These are phyloP conservation scores for Drosophila watanabei DNA, from an alignment of 1,140 invertebrate species.

Conservation along the genomic window DNA sequence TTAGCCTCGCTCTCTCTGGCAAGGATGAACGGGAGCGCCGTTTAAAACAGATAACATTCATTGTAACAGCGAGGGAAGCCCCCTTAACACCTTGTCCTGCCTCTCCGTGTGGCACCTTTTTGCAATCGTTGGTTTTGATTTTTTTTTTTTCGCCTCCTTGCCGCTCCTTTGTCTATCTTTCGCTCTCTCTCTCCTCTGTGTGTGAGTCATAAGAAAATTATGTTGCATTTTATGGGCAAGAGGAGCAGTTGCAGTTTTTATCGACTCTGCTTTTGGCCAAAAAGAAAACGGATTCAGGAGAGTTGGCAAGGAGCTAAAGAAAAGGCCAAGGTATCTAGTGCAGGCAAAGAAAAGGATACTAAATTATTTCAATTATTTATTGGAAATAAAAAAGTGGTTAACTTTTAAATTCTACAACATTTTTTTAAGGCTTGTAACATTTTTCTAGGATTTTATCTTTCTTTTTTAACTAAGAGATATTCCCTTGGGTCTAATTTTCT, in stretches of 20 bases:
- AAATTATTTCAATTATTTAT: background rate
- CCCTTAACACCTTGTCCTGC: conserved; percentile 18
- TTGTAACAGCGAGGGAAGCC: conserved; percentile 58
- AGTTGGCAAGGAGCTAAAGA: conserved; percentile 39
- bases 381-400: background rate
- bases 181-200: conserved; percentile 21
- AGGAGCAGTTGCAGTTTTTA: conserved; percentile 67
- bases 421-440: too few relatives aligned
- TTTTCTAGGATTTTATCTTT: too few relatives aligned
- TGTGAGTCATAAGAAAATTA: conserved; percentile 83
- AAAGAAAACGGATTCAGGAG: conserved; percentile 41
- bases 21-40: conserved; percentile 73
- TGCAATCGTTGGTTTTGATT: conserved; percentile 40
- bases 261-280: conserved; percentile 47
- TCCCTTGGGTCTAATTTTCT: too few relatives aligned
- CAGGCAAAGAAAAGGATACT: background rate
- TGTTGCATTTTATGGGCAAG: conserved; percentile 78
- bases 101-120: conserved; percentile 3
- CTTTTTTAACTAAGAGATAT: background rate
- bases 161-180: conserved; percentile 15
- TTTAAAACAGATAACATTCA: conserved; percentile 82
- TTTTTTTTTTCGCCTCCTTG: conserved; percentile 17
- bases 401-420: background rate
- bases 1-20: conserved; percentile 12
- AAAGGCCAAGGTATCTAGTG: conserved; percentile 12